These are phyloP conservation scores for Tokudaia muenninki DNA, from an alignment of 2,797 vertebrate species.

Conservation along the genomic window DNA sequence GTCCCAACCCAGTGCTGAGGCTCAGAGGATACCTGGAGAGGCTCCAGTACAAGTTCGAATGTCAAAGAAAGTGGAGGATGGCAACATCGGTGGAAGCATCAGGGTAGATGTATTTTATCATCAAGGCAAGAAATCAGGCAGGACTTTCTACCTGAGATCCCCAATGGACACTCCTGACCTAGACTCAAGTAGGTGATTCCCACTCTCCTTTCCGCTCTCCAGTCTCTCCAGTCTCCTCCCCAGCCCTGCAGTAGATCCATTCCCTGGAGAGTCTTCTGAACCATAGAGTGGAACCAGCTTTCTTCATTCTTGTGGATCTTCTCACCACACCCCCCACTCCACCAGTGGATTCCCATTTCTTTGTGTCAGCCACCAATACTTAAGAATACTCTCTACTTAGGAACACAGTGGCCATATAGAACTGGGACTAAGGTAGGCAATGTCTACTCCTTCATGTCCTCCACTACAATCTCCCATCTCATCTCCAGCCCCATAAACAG, in stretches of 20 bases:
- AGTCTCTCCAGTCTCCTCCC: not conserved
- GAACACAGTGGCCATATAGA: not conserved
- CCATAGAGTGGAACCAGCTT: not conserved
- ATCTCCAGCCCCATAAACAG: not conserved
- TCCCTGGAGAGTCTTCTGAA: not conserved
- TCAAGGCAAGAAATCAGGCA: not conserved
- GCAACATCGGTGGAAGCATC: not conserved
- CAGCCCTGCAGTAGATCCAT: not conserved
- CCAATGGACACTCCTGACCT: not conserved
- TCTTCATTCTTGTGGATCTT: not conserved
- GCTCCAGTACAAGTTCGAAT: not conserved
- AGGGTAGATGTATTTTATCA: not conserved
- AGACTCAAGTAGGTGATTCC: not conserved
- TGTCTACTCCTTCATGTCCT: not conserved
- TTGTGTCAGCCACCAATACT: not conserved
- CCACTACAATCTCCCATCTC: not conserved
- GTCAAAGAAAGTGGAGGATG: not conserved
- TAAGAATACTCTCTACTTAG: not conserved
- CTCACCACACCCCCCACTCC: not conserved
- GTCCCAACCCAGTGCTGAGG: not conserved
- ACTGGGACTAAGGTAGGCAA: not conserved
- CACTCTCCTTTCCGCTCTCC: not conserved
- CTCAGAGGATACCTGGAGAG: not conserved
- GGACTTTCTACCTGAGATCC: not conserved
- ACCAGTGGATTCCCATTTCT: not conserved